A percentile compares a stretch with the other conserved stretches of the same genome.
These are phyloP conservation scores for Hyperoplus immaculatus DNA, from an alignment of 2,797 vertebrate species.

Conservation along the genomic window DNA sequence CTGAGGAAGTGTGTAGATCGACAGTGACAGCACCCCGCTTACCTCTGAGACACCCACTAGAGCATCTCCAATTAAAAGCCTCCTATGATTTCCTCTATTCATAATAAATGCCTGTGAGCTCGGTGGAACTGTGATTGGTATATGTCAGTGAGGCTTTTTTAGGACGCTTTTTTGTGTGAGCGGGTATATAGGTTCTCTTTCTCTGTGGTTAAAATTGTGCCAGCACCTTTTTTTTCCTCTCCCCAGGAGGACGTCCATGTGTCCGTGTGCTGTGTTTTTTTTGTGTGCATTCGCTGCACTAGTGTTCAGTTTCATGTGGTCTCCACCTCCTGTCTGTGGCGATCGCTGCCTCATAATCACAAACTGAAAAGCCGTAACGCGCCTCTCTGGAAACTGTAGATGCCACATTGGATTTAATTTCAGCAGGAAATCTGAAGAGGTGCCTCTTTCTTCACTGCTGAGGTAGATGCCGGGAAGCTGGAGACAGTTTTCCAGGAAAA, in stretches of 20 bases:
- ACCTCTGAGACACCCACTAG: conserved; percentile 78
- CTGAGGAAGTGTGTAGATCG: conserved; percentile 81
- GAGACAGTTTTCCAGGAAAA: conserved; percentile 82
- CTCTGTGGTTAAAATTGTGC: conserved; percentile 26
- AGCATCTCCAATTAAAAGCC: conserved; percentile 85
- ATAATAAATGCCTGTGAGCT: conserved; percentile 82
- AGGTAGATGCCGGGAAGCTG: conserved; percentile 82
- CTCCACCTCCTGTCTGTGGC: conserved; percentile 77
- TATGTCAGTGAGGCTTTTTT: conserved; percentile 61
- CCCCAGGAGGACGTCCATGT: conserved; percentile 17
- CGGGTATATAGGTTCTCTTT: conserved; percentile 25
- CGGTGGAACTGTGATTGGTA: conserved; percentile 64
- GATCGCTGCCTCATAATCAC: conserved; percentile 75
- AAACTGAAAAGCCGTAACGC: conserved; percentile 74
- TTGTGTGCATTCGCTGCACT: conserved; percentile 39
- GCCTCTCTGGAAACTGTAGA: conserved; percentile 84
- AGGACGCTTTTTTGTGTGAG: conserved; percentile 42
- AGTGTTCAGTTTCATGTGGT: conserved; percentile 76
- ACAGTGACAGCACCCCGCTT: conserved; percentile 83
- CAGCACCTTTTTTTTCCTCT: conserved; percentile 1
- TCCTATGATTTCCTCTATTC: conserved; percentile 85
- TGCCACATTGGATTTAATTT: conserved; percentile 87
- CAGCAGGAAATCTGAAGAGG: conserved; percentile 84
- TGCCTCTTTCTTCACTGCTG: conserved; percentile 66
- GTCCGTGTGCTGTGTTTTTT: conserved; percentile 42